These are phyloP conservation scores for Pristiophorus japonicus DNA, from an alignment of 2,113 vertebrate genomes.

Conservation along the genomic window DNA sequence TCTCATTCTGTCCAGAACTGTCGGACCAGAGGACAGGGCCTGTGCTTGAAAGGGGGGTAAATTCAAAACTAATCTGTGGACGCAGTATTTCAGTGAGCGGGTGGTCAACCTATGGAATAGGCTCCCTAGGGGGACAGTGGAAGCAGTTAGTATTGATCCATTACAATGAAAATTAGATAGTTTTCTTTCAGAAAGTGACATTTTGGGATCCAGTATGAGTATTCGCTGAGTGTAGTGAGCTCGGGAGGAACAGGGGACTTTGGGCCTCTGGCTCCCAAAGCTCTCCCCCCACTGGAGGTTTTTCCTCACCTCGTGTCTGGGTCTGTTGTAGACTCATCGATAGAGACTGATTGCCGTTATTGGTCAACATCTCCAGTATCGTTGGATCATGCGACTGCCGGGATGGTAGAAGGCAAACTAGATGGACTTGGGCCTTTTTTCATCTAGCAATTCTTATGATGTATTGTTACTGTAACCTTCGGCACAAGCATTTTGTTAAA, in stretches of 20 bases:
- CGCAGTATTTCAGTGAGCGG: neutral
- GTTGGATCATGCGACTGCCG: neutral
- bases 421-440: neutral
- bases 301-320: neutral
- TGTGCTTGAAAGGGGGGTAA: neutral
- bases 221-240: neutral
- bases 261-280: neutral
- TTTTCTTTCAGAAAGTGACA: neutral
- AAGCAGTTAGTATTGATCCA: neutral
- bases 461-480: neutral
- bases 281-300: neutral
- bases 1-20: neutral
- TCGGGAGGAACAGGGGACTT: neutral
- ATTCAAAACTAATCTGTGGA: neutral
- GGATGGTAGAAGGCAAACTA: neutral
- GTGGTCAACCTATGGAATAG: neutral
- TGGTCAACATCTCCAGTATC: no score
- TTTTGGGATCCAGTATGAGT: neutral
- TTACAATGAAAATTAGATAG: neutral
- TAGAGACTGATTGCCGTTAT: neutral
- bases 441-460: neutral
- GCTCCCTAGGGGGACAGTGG: neutral
- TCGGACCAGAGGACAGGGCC: neutral
- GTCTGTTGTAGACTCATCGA: neutral
- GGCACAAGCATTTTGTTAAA: no score